Percentiles rank a stretch among this genome's conserved stretches.
Conservation (phyloP, 2,888 invertebrate genomes). For the Baronia brevicornis region DNA sequence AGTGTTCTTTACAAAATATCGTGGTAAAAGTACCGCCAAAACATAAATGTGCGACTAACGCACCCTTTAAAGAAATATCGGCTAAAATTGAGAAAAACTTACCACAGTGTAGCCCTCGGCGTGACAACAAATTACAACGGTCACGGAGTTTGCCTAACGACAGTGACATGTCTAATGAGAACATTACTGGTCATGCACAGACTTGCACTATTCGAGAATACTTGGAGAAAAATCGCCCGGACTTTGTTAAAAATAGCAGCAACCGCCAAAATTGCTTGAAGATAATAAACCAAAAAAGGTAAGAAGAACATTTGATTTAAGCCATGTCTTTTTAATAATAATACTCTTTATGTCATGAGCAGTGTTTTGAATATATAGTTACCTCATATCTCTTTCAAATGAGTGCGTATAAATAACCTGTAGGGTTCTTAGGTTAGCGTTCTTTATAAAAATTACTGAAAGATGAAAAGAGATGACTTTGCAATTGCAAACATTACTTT, state of each 20-base stretch:
- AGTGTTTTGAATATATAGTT: too few species aligned
- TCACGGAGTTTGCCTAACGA: conserved; percentile 51
- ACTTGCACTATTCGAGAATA: conserved; percentile 79
- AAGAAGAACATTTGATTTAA: conserved; percentile 21
- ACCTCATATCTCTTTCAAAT: too few species aligned
- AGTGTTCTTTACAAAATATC: conserved; percentile 44
- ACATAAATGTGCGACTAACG: conserved; percentile 29
- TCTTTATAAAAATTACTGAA: too few species aligned
- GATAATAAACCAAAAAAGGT: conserved; percentile 54
- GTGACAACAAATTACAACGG: conserved; percentile 25
- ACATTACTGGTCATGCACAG: conserved; percentile 36
- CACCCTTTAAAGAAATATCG: conserved; percentile 44
- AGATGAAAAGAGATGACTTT: too few species aligned
- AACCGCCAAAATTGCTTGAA: conserved; percentile 54
- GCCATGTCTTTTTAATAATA: not conserved
- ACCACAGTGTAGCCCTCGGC: conserved; percentile 27
- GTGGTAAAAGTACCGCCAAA: conserved; percentile 58
- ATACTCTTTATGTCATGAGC: not conserved
- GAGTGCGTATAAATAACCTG: too few species aligned
- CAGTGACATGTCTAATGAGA: conserved; percentile 48
- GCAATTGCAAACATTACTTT: too few species aligned
- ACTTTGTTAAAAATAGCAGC: conserved; percentile 73
- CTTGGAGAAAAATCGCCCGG: conserved; percentile 80
- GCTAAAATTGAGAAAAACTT: conserved; percentile 38
- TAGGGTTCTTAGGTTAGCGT: too few species aligned